These are phyloP conservation scores for Muntiacus muntjak DNA, from an alignment of 2,113 vertebrate species.

Conservation along the genomic window DNA sequence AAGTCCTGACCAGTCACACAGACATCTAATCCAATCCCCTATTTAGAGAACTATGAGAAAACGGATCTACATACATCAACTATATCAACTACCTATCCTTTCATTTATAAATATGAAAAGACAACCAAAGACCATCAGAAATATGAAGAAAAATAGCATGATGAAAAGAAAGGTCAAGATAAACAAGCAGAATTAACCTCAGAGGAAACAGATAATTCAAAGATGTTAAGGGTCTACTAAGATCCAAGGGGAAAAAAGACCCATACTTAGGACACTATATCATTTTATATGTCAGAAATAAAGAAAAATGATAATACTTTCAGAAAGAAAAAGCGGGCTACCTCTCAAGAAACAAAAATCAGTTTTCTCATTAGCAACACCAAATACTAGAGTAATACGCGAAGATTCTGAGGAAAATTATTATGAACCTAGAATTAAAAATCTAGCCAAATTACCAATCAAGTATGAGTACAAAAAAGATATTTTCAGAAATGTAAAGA, in stretches of 20 bases:
- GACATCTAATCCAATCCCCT: background rate
- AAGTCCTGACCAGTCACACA: background rate
- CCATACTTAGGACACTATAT: background rate
- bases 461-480: background rate
- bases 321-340: constrained; percentile 19
- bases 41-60: background rate
- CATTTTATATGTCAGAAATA: background rate
- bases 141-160: background rate
- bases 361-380: constrained; percentile 22
- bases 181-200: background rate
- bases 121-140: background rate
- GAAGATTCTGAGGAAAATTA: constrained; percentile 10
- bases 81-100: background rate
- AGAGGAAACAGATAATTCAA: background rate
- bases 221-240: background rate
- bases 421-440: constrained; percentile 39
- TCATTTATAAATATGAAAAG: constrained; percentile 31
- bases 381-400: background rate
- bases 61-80: background rate
- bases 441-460: background rate
- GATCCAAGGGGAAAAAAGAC: background rate
- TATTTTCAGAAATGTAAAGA: constrained; percentile 30
- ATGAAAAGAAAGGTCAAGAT: background rate
- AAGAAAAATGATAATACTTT: background rate
- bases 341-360: constrained; percentile 19